Base-by-base conservation (phyloP, 2,888 invertebrate genomes). In the Hydrotaea diabolus region DNA sequence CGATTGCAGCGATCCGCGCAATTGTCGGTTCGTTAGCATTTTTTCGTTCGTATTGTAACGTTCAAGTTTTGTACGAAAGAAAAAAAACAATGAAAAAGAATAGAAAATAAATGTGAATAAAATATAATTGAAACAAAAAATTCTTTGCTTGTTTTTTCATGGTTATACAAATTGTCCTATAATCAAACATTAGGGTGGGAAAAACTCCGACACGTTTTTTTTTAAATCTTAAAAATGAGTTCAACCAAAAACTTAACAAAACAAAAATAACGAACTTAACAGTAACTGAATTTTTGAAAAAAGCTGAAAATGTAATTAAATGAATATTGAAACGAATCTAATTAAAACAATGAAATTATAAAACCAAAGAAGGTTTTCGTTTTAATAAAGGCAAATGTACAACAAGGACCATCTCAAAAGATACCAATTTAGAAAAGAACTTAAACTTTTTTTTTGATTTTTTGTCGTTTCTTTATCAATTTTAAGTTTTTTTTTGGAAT, bases 341-440 rank as follows among this genome's bases (percentile, higher is more conserved):
- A n/a, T n/a, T 75, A 62, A 76, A 69, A 74, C n/a, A 39, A 69
- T 31, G 79, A 73, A 77, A 73, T 43, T 8, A 53, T 7, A 79
- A 76, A 53, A 80, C 62, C 49, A 77, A 53, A 39, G 31, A 7
- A 31, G 31, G 31, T 31, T 31, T 59, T 59, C 15, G 13, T 59
- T 59, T 26, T 1, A 17, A 86, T 86, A 82, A 85, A 88, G 89
- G 89, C 90, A 89, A 91, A 90, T 91, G 89, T 91, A 91, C 90
- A 82, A 91, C 95, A 96, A 96, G 96, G 96, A 96, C 96, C 96
- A 96, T 96, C 96, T 96, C 96, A 96, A 96, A 96, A 96, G 96
- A 96, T 96, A 96, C 96, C 95, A 95, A 94, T 93, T 94, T 93
- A 90, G 90, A 91, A 89, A 77, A 82, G 26, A 72, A 82, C 39